These are phyloP conservation scores for Netelia melanura DNA, from an alignment of 2,888 invertebrate genomes.

Conservation along the genomic window DNA sequence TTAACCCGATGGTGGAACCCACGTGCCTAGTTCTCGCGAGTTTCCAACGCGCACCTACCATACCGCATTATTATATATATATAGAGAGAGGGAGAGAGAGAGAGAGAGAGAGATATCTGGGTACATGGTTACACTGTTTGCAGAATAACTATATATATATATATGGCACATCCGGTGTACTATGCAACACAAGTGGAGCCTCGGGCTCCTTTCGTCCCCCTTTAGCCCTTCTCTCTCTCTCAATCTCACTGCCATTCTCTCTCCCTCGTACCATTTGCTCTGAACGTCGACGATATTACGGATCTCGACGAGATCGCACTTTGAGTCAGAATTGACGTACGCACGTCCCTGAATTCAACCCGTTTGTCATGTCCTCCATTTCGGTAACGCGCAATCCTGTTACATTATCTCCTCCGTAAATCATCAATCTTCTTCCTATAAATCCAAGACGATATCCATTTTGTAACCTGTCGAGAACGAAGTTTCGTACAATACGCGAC, in stretches of 20 bases:
- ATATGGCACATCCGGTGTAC: conserved; percentile 34
- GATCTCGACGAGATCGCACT: conserved; percentile 50
- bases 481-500: too few relatives aligned
- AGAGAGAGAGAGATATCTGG: not conserved
- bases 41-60: conserved; percentile 17
- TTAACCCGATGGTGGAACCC: conserved; percentile 59
- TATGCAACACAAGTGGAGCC: conserved; percentile 41
- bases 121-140: conserved; percentile 17
- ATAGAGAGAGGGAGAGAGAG: not conserved
- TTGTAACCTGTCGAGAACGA: too few relatives aligned
- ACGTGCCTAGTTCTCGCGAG: conserved; percentile 55
- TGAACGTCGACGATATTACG: conserved; percentile 41
- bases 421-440: too few relatives aligned
- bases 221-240: conserved; percentile 26
- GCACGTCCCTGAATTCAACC: conserved; percentile 33
- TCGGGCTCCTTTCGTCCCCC: conserved; percentile 52
- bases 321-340: conserved; percentile 41
- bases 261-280: not conserved
- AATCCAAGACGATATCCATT: too few relatives aligned
- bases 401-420: conserved; percentile 8
- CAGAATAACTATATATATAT: not conserved
- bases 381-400: conserved; percentile 18
- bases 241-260: conserved; percentile 31
- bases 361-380: not conserved
- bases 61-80: conserved; percentile 3